Conservation (phyloP, 2,113 vertebrate species). For the Callipepla squamata region DNA sequence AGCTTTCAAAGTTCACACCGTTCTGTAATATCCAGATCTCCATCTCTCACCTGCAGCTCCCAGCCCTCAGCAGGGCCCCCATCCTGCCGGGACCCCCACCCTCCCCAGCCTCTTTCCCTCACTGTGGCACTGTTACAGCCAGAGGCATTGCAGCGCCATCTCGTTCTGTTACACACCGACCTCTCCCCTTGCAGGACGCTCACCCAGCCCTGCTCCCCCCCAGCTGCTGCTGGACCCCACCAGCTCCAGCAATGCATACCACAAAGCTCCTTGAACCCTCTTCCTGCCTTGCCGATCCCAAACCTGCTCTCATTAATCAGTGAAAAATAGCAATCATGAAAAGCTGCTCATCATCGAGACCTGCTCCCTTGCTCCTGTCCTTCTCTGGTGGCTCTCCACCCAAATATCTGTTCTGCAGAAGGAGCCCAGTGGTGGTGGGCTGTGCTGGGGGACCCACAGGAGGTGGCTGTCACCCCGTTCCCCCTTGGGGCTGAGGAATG, state of each 20-base stretch:
- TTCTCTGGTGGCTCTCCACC: not conserved
- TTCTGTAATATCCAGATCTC: not conserved
- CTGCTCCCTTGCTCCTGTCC: not conserved
- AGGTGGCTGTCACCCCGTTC: rapidly evolving
- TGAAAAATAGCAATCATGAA: not conserved
- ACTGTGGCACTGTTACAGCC: not conserved
- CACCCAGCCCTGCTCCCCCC: not conserved
- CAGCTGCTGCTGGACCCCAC: not conserved
- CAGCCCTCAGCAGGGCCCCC: not conserved
- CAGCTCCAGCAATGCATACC: not conserved
- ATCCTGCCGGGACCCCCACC: not conserved
- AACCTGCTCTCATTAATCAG: not conserved
- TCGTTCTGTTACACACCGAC: not conserved
- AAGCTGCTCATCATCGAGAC: not conserved
- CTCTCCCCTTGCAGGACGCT: not conserved
- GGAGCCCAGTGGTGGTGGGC: not conserved
- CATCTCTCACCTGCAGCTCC: rapidly evolving
- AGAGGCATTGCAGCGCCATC: not conserved
- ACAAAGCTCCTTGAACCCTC: not conserved
- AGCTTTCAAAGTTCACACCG: not conserved
- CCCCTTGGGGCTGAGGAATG: rapidly evolving
- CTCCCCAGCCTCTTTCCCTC: not conserved
- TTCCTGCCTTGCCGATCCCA: not conserved
- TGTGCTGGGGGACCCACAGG: no score
- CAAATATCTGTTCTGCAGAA: not conserved